These are phyloP conservation scores for Rhincodon typus DNA, from an alignment of 2,797 vertebrate genomes.

Conservation along the genomic window DNA sequence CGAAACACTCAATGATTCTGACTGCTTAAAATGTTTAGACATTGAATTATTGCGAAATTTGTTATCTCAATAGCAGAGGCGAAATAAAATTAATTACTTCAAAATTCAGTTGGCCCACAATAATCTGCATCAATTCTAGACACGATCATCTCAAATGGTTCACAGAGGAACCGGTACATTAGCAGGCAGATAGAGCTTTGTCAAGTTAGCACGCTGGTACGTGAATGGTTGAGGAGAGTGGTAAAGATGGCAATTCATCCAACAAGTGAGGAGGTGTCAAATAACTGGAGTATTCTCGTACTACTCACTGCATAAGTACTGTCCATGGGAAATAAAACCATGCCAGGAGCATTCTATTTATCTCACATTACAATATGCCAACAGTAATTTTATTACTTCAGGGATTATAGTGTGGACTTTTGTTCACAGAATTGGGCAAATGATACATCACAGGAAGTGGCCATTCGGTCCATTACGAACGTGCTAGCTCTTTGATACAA, in stretches of 20 bases:
- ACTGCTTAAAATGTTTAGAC: background rate
- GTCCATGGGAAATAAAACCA: background rate
- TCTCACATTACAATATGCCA: no score
- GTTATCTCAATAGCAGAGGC: background rate
- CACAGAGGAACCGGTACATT: background rate
- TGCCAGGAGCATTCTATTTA: background rate
- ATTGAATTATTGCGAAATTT: background rate
- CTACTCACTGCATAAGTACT: background rate
- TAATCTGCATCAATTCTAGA: background rate
- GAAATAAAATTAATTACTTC: background rate
- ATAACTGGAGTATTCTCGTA: background rate
- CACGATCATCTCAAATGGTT: background rate
- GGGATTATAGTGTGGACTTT: background rate
- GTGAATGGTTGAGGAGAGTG: background rate
- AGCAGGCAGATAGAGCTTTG: background rate
- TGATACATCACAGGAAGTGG: background rate
- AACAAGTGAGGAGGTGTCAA: background rate
- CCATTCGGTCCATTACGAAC: background rate
- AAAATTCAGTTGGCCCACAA: background rate
- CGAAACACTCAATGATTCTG: background rate
- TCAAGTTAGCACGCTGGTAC: background rate
- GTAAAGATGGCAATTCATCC: background rate
- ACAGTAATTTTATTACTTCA: background rate
- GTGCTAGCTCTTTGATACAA: background rate
- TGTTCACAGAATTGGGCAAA: background rate